Conservation (phyloP, 2,888 invertebrate genomes). For the Lacanobia wlatinum region DNA sequence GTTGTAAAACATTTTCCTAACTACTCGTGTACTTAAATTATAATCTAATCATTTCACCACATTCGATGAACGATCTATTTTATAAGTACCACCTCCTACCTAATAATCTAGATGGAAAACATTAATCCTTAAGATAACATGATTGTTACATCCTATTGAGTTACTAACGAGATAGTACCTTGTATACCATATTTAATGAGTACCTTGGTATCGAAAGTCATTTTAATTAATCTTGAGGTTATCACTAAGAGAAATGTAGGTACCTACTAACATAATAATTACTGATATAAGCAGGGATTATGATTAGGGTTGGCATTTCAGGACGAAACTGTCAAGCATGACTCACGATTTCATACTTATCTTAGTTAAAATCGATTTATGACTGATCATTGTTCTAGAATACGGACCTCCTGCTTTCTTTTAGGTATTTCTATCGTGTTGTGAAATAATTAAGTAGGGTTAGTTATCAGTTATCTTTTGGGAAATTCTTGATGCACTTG, state of each 20-base stretch:
- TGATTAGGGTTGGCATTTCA: constrained; percentile 13
- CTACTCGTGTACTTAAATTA: background rate
- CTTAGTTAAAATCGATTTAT: background rate
- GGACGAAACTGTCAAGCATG: background rate
- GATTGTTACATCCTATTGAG: constrained; percentile 39
- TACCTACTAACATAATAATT: background rate
- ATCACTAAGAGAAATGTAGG: constrained; percentile 30
- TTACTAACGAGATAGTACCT: constrained; percentile 17
- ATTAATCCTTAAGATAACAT: constrained; percentile 35
- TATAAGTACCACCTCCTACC: constrained; percentile 2
- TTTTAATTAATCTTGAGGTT: constrained; percentile 33
- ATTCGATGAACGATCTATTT: background rate
- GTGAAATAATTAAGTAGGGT: background rate
- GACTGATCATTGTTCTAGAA: constrained; percentile 10
- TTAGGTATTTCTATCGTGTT: background rate
- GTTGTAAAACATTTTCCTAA: background rate
- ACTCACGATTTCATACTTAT: constrained; percentile 2
- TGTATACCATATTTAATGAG: background rate
- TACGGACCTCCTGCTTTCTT: background rate
- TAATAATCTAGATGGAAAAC: constrained; percentile 34
- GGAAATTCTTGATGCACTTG: no score
- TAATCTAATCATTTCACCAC: constrained; percentile 23
- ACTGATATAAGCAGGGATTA: constrained; percentile 29
- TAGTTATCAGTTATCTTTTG: background rate
- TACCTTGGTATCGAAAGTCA: constrained; percentile 13